Conservation (phyloP, 2,888 invertebrate species). For the Torymus tubicola region DNA sequence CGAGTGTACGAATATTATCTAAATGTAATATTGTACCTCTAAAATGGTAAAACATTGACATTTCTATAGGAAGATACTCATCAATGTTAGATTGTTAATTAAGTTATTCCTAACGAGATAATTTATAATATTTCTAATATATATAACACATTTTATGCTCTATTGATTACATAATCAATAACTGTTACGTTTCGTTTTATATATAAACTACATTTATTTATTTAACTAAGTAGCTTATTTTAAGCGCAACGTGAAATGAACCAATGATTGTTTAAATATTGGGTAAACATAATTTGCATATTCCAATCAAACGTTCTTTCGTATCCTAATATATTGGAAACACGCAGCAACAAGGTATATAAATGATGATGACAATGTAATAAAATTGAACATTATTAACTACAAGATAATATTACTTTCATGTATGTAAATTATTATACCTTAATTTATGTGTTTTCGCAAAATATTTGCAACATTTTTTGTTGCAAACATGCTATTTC, state of each 20-base stretch:
- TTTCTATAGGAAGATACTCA: too few species aligned
- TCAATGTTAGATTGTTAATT: too few species aligned
- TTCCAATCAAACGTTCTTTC: conserved; percentile 41
- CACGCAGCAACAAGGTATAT: conserved; percentile 7
- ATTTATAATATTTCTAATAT: too few species aligned
- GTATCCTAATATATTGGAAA: conserved; percentile 20
- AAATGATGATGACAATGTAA: conserved; percentile 35
- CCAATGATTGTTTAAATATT: conserved; percentile 27
- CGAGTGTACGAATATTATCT: too few species aligned
- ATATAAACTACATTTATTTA: neutral
- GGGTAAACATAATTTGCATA: conserved; percentile 23
- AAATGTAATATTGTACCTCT: too few species aligned
- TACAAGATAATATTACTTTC: conserved; percentile 1
- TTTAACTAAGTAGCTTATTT: conserved; percentile 24
- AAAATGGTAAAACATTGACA: too few species aligned
- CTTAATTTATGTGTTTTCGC: conserved; percentile 22
- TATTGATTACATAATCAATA: too few species aligned
- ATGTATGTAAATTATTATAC: conserved; percentile 17
- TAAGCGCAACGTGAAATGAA: neutral
- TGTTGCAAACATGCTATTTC: too few species aligned
- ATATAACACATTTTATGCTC: too few species aligned
- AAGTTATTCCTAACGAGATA: too few species aligned
- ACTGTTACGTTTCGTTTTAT: neutral
- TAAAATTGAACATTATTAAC: conserved; percentile 36
- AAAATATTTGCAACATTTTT: neutral